A percentile compares a stretch with the other conserved stretches of the same genome.
These are phyloP conservation scores for Calonectris borealis DNA, from an alignment of 2,113 vertebrate genomes.

Conservation along the genomic window DNA sequence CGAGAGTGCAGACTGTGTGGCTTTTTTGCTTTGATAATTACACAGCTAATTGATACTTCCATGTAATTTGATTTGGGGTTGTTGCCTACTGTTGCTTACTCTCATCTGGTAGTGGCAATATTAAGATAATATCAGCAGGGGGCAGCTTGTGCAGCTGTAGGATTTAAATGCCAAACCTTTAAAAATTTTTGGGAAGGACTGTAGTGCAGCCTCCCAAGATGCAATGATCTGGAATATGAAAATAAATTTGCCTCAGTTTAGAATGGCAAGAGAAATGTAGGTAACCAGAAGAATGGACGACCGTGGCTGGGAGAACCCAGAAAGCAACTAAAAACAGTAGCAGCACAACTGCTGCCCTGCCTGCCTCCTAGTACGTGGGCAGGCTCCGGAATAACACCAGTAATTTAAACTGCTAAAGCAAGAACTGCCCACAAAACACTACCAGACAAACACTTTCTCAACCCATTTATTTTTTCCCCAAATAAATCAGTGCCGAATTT, in stretches of 20 bases:
- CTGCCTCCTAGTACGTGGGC: no score
- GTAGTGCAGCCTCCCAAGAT: background rate
- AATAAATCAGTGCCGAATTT: conserved; percentile 79
- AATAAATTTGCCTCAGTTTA: background rate
- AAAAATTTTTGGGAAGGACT: background rate
- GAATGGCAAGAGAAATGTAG: background rate
- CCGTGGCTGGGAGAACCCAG: background rate
- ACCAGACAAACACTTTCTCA: background rate
- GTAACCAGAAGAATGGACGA: background rate
- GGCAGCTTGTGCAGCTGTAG: conserved; percentile 40
- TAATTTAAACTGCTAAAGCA: background rate
- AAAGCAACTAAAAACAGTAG: background rate
- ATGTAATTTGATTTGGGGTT: conserved; percentile 43
- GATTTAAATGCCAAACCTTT: background rate
- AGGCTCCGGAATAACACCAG: background rate
- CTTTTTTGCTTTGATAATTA: conserved; percentile 13
- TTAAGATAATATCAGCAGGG: conserved; percentile 32
- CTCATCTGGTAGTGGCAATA: background rate
- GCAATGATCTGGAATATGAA: background rate
- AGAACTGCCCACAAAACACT: background rate
- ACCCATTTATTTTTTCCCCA: background rate
- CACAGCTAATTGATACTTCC: conserved; percentile 27
- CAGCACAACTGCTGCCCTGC: background rate
- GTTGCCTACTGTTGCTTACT: conserved; percentile 9
- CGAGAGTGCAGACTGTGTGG: background rate